Evolutionary conservation across 1,140 invertebrate species (phyloP).

Genomic region (Lerema accius): DNA sequence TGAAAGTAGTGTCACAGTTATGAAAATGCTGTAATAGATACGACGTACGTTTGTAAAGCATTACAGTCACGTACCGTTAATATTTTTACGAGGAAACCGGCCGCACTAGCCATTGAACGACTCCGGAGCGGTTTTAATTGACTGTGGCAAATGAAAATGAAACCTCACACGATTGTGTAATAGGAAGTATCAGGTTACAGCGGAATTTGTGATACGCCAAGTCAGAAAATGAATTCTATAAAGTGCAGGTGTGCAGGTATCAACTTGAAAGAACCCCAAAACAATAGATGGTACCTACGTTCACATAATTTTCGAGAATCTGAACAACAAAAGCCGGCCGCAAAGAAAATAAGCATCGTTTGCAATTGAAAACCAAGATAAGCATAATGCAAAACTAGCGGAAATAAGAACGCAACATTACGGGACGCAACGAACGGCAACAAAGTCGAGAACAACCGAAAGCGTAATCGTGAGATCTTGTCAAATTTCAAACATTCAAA

Average conservation of each 20-base stretch:
- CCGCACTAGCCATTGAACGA: constrained; percentile 32
- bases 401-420: constrained; percentile 56
- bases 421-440: constrained; percentile 44
- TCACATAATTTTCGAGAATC: constrained; percentile 12
- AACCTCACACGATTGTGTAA: constrained; percentile 37
- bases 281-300: constrained; percentile 21
- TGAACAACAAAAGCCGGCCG: constrained; percentile 7
- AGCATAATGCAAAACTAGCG: constrained; percentile 47
- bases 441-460: constrained; percentile 36
- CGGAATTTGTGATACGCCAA: constrained; percentile 29
- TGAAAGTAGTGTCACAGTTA: constrained; percentile 36
- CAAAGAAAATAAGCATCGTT: constrained; percentile 32
- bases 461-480: constrained; percentile 27
- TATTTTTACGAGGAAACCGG: constrained; percentile 29
- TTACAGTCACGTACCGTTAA: constrained; percentile 37
- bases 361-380: constrained; percentile 30
- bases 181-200: constrained; percentile 30
- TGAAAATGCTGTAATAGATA: constrained; percentile 30
- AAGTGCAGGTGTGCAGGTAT: neutral
- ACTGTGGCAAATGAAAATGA: constrained; percentile 40
- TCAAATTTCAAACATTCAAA: constrained; percentile 14
- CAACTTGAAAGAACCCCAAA: constrained; percentile 1
- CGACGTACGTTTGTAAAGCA: constrained; percentile 24
- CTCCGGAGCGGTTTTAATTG: constrained; percentile 36
- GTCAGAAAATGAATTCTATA: constrained; percentile 19